A percentile compares a stretch with the other conserved stretches of the same genome.
Conservation (phyloP, 2,888 invertebrate species). For the Cynaeus angustus region DNA sequence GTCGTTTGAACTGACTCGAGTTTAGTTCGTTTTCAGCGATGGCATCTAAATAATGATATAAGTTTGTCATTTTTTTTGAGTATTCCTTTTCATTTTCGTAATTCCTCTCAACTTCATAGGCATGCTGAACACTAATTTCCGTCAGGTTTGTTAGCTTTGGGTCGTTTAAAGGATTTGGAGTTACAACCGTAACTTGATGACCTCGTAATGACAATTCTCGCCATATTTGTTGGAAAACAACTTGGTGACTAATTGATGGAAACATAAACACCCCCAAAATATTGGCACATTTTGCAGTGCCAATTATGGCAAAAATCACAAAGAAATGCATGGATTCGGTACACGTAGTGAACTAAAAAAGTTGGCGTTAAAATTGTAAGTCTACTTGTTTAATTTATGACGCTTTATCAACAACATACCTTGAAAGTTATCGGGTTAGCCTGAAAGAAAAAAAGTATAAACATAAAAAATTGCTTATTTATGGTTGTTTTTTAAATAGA, state of each 20-base stretch:
- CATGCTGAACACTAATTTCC: conserved; percentile 53
- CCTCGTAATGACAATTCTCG: conserved; percentile 54
- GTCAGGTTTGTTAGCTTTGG: conserved; percentile 45
- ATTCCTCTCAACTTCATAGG: conserved; percentile 58
- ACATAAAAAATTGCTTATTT: too few relatives aligned
- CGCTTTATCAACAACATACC: too few relatives aligned
- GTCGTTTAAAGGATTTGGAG: conserved; percentile 56
- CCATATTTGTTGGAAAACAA: conserved; percentile 46
- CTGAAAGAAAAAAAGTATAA: too few relatives aligned
- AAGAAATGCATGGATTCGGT: neutral
- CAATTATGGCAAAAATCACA: neutral
- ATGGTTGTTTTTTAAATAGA: too few relatives aligned
- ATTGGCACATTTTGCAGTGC: conserved; percentile 39
- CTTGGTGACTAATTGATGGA: conserved; percentile 53
- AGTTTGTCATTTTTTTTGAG: neutral
- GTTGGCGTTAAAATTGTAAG: too few relatives aligned
- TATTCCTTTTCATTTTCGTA: neutral
- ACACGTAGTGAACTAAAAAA: neutral
- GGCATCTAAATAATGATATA: neutral
- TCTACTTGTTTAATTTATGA: too few relatives aligned
- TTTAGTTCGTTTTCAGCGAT: neutral
- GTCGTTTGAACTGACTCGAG: neutral
- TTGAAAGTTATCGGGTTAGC: too few relatives aligned
- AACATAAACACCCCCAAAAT: conserved; percentile 47
- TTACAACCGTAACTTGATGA: conserved; percentile 61